Evolutionary conservation across 2,888 invertebrate species (phyloP).

Genomic region (Harpalus rubripes): DNA sequence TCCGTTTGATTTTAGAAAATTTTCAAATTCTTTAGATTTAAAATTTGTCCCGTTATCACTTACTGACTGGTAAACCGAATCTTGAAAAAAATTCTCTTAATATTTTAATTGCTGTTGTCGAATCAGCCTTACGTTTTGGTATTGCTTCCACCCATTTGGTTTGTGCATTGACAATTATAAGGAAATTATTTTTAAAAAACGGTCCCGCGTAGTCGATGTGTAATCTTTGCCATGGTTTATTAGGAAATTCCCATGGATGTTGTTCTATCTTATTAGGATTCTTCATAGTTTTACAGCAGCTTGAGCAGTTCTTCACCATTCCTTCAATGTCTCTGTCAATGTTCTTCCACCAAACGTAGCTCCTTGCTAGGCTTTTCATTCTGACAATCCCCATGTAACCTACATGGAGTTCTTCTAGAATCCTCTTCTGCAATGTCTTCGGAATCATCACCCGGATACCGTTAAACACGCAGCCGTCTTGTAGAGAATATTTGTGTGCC

Average conservation of each 20-base stretch:
- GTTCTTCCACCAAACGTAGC: conserved; percentile 68
- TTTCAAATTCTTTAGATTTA: conserved; percentile 68
- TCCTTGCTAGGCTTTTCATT: conserved; percentile 69
- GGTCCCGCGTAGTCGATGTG: conserved; percentile 72
- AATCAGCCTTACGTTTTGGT: conserved; percentile 68
- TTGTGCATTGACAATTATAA: conserved; percentile 67
- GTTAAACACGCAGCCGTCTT: conserved; percentile 67
- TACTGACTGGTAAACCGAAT: conserved; percentile 69
- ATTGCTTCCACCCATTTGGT: conserved; percentile 69
- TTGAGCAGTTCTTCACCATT: conserved; percentile 64
- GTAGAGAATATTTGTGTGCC: conserved; percentile 68
- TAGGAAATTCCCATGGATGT: conserved; percentile 69
- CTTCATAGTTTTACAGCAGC: conserved; percentile 48
- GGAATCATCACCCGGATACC: conserved; percentile 65
- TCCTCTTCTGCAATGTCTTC: conserved; percentile 40
- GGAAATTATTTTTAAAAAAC: conserved; percentile 55
- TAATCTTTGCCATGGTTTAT: conserved; percentile 69
- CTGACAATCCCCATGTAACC: conserved; percentile 69
- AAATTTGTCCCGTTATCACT: conserved; percentile 70
- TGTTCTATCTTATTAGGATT: conserved; percentile 50
- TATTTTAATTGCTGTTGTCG: conserved; percentile 61
- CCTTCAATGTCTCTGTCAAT: conserved; percentile 69
- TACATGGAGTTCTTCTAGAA: conserved; percentile 66
- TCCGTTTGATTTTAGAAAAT: conserved; percentile 67
- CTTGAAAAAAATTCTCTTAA: conserved; percentile 66